A percentile compares a stretch with the other conserved stretches of the same genome.
Conservation (phyloP, 35 echinoderm and acorn worm genomes). For the Hemicentrotus pulcherrimus region DNA sequence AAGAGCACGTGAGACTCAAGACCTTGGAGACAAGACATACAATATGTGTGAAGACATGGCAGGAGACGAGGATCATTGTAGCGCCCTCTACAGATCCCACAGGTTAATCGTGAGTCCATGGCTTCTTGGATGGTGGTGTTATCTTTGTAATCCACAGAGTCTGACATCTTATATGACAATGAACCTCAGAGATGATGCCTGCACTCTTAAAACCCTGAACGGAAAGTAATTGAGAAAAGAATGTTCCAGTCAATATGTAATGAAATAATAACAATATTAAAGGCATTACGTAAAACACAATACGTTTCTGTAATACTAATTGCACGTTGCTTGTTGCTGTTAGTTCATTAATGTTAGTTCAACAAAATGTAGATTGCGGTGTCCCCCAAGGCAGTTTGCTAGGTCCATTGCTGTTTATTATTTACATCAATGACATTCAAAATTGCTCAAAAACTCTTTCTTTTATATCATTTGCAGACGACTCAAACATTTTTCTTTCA, state of each 20-base stretch:
- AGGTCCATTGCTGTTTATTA: too few relatives aligned
- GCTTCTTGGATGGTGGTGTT: background rate
- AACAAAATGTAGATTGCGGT: too few relatives aligned
- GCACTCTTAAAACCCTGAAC: background rate
- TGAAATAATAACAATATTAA: too few relatives aligned
- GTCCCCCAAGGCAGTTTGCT: too few relatives aligned
- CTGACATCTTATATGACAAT: slow-evolving; percentile 20
- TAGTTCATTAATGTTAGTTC: too few relatives aligned
- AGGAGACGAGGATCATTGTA: slow-evolving; percentile 87
- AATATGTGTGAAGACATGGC: slow-evolving; percentile 94
- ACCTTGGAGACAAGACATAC: slow-evolving; percentile 66
- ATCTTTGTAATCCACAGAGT: slow-evolving; percentile 9
- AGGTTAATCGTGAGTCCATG: slow-evolving; percentile 46
- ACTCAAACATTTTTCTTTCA: too few relatives aligned
- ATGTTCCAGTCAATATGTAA: background rate
- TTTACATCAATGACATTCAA: too few relatives aligned
- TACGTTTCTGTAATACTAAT: too few relatives aligned
- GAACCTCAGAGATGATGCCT: background rate
- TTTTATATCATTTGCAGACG: too few relatives aligned
- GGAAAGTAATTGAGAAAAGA: background rate
- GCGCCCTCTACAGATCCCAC: slow-evolving; percentile 78
- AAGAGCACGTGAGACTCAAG: slow-evolving; percentile 72
- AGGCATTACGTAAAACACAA: too few relatives aligned
- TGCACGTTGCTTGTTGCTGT: too few relatives aligned
- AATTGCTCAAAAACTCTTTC: too few relatives aligned